phyloP scores from a whole-genome alignment of 2,113 vertebrate genomes.

The Pagrus major region DNA sequence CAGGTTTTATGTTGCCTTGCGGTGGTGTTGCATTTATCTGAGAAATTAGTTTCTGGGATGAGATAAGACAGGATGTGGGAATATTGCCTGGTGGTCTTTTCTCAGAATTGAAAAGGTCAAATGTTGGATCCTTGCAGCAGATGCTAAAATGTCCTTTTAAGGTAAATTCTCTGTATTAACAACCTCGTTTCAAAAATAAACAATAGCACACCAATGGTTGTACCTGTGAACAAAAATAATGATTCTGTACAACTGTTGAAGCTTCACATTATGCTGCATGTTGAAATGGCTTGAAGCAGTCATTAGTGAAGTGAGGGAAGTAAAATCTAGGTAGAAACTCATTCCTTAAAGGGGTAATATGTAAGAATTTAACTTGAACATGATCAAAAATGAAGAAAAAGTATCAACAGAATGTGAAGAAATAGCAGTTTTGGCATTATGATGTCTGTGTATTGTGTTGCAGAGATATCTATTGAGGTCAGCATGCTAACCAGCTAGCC shows the following conservation, averaged over 20 bases:
- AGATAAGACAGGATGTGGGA: conserved; percentile 24
- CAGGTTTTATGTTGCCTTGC: conserved; percentile 16
- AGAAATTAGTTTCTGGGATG: conserved; percentile 25
- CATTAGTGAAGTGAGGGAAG: neutral
- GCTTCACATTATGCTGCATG: too few relatives aligned
- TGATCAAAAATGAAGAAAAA: too few relatives aligned
- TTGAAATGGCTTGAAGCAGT: too few relatives aligned
- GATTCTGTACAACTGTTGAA: neutral
- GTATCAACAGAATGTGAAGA: too few relatives aligned
- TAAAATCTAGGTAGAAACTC: neutral
- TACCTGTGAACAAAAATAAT: neutral
- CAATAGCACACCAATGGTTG: neutral
- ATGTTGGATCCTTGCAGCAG: conserved; percentile 9
- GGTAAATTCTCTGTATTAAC: conserved; percentile 13
- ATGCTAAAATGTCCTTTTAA: conserved; percentile 25
- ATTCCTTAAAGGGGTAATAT: too few relatives aligned
- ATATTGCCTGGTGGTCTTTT: conserved; percentile 16
- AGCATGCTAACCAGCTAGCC: too few relatives aligned
- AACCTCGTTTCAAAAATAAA: neutral
- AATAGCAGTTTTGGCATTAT: too few relatives aligned
- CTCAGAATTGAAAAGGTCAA: conserved; percentile 21
- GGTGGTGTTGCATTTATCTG: conserved; percentile 13
- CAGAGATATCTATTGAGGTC: too few relatives aligned
- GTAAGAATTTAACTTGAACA: too few relatives aligned
- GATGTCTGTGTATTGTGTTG: too few relatives aligned